Percentiles rank a stretch among this genome's conserved stretches.
phyloP scores from a whole-genome alignment of 2,113 vertebrate genomes.

The Benitochromis conjunctus region DNA sequence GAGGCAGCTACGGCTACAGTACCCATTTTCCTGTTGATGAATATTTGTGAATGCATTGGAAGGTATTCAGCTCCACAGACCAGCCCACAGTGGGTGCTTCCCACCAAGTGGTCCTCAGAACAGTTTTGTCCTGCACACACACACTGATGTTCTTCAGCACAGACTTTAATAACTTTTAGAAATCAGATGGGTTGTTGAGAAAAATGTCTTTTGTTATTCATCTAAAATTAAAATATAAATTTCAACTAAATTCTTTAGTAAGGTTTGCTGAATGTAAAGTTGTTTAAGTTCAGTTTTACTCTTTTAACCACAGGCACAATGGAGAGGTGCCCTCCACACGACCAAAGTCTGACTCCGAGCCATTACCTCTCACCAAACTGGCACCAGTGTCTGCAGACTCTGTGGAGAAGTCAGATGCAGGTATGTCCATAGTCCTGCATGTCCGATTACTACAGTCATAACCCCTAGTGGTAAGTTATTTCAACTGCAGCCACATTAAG shows the following conservation, averaged over 20 bases:
- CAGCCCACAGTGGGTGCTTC: not conserved
- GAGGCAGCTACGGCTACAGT: not conserved
- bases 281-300: not conserved
- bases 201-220: not conserved
- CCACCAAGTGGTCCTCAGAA: not conserved
- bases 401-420: slow-evolving; percentile 63
- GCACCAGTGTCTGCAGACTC: slow-evolving; percentile 76
- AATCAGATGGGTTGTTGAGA: not conserved
- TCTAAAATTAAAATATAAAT: not conserved
- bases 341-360: slow-evolving; percentile 85
- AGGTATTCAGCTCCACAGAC: not conserved
- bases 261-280: not conserved
- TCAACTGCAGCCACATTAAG: not conserved
- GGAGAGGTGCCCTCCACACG: slow-evolving; percentile 82
- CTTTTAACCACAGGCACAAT: slow-evolving; percentile 78
- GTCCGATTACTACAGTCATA: not conserved
- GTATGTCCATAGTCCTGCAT: slow-evolving; percentile 10
- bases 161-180: not conserved
- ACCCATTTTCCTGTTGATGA: not conserved
- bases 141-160: not conserved
- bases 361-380: slow-evolving; percentile 77
- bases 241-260: not conserved
- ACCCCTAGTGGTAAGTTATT: not conserved
- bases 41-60: not conserved
- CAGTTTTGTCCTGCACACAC: not conserved